These are phyloP conservation scores for Ennomos fuscantarius DNA, from an alignment of 2,888 invertebrate species.

Conservation along the genomic window DNA sequence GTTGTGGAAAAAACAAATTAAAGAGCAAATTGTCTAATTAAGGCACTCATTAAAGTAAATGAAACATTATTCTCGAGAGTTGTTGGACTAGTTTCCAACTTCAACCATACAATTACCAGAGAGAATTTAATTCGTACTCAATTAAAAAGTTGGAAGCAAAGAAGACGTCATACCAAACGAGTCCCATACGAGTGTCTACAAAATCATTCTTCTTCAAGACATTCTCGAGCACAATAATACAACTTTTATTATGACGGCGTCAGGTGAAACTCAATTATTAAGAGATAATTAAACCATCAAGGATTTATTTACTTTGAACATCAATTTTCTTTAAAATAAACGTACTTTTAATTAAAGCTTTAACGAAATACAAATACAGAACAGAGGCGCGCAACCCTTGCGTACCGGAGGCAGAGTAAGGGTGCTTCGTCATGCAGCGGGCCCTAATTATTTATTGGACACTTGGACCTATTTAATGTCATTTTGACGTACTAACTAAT, in stretches of 20 bases:
- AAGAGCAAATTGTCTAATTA: constrained; percentile 19
- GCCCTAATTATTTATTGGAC: constrained; percentile 51
- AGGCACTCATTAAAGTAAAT: constrained; percentile 20
- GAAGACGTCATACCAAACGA: constrained; percentile 40
- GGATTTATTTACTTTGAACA: constrained; percentile 82
- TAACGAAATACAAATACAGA: constrained; percentile 82
- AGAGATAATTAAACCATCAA: constrained; percentile 83
- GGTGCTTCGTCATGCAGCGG: constrained; percentile 51
- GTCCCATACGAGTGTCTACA: constrained; percentile 47
- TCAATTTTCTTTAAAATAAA: constrained; percentile 83
- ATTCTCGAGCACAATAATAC: constrained; percentile 54
- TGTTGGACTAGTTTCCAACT: constrained; percentile 25
- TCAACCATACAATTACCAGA: constrained; percentile 23
- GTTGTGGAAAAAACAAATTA: neutral
- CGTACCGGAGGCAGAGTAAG: constrained; percentile 41
- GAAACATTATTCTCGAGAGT: constrained; percentile 25
- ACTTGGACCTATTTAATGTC: constrained; percentile 31
- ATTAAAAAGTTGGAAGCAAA: constrained; percentile 39
- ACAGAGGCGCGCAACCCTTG: constrained; percentile 71
- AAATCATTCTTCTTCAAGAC: constrained; percentile 58
- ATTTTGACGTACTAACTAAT: constrained; percentile 2
- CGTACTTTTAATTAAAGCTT: constrained; percentile 83
- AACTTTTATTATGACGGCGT: constrained; percentile 69
- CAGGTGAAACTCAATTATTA: constrained; percentile 82
- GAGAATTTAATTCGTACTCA: constrained; percentile 35